These are phyloP conservation scores for Pangasius macronema DNA, from an alignment of 2,797 vertebrate species.

Conservation along the genomic window DNA sequence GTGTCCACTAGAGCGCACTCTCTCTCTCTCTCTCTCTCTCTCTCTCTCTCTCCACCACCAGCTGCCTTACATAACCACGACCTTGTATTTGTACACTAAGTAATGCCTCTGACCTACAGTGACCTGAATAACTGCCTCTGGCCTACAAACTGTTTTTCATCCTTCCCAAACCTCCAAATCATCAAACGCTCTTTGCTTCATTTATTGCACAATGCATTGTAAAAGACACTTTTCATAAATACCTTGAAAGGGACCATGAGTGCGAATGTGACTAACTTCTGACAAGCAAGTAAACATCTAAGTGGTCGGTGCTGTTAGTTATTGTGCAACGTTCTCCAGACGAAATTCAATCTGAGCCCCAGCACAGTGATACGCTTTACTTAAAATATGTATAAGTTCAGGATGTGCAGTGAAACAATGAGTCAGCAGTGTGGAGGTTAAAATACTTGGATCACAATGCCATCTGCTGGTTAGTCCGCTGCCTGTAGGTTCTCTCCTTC, in stretches of 20 bases:
- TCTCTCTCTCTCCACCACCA: constrained; percentile 6
- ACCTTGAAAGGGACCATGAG: background rate
- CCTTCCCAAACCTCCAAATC: constrained; percentile 13
- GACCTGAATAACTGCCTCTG: constrained; percentile 58
- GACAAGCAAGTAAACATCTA: background rate
- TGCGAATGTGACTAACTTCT: background rate
- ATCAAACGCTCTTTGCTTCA: background rate
- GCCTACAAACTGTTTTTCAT: constrained; percentile 51
- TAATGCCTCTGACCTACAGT: constrained; percentile 56
- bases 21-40: background rate
- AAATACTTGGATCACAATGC: constrained; percentile 6
- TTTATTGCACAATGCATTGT: background rate
- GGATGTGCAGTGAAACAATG: constrained; percentile 30
- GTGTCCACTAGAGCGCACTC: constrained; percentile 56
- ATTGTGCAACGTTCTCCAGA: background rate
- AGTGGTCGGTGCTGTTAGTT: background rate
- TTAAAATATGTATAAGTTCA: constrained; percentile 22
- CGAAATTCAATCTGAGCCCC: background rate
- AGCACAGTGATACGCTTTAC: background rate
- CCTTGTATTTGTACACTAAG: constrained; percentile 57
- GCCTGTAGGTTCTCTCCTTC: background rate
- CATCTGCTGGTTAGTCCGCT: constrained; percentile 31
- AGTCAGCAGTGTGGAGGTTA: constrained; percentile 19
- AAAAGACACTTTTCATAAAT: background rate
- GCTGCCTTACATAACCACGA: constrained; percentile 57